A percentile compares a stretch with the other conserved stretches of the same genome.
phyloP scores from a whole-genome alignment of 2,888 invertebrate species.

The Melangyna quadrimaculata region DNA sequence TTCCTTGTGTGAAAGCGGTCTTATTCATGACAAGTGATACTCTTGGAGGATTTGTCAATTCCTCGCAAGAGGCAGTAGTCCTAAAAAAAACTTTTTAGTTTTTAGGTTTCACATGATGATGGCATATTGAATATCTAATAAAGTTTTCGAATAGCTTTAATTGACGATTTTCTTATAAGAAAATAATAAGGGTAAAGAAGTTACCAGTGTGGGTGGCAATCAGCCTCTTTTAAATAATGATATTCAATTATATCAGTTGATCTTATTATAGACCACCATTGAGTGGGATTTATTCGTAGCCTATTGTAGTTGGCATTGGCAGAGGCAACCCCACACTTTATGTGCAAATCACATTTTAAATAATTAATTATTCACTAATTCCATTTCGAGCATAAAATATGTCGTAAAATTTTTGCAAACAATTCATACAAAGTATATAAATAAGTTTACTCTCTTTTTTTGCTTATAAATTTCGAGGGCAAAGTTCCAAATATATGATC shows the following conservation, averaged over 20 bases:
- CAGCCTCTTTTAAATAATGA: too few relatives aligned
- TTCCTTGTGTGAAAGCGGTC: too few relatives aligned
- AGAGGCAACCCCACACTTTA: not conserved
- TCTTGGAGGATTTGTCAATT: too few relatives aligned
- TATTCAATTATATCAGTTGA: not conserved
- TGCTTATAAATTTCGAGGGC: slow-evolving; percentile 41
- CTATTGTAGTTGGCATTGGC: not conserved
- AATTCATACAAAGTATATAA: not conserved
- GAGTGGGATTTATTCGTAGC: not conserved
- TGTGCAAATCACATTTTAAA: not conserved
- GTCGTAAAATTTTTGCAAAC: slow-evolving; percentile 13
- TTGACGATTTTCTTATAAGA: too few relatives aligned
- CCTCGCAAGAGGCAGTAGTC: too few relatives aligned
- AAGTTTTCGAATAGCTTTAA: too few relatives aligned
- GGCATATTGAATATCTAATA: too few relatives aligned
- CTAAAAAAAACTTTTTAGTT: too few relatives aligned
- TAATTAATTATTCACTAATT: not conserved
- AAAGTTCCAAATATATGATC: slow-evolving; percentile 37
- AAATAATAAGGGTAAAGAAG: too few relatives aligned
- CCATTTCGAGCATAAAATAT: not conserved
- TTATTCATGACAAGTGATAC: too few relatives aligned
- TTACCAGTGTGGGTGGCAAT: too few relatives aligned
- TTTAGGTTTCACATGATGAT: too few relatives aligned
- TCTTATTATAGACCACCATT: not conserved
- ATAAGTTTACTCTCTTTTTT: slow-evolving; percentile 1